Evolutionary conservation across 2,113 vertebrate genomes (phyloP), one percentile per base, ranked within the genome.

Genomic region (Sylvietta virens): DNA sequence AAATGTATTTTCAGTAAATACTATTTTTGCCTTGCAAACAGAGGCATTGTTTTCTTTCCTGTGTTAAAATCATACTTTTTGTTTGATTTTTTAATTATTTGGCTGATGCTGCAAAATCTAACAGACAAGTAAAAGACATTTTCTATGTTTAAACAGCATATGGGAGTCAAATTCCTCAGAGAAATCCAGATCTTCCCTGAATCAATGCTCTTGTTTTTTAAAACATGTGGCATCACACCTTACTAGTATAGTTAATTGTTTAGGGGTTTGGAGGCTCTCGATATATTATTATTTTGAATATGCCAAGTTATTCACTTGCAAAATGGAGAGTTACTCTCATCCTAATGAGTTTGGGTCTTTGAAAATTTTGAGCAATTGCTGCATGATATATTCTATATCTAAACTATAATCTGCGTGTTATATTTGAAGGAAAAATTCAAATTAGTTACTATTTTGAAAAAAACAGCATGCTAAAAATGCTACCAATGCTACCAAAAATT

Each of bases 1-100:
- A 77, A 61, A 69, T 47, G 58, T 83, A 95, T 95, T 95, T 97
- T 91, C 85, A 92, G 92, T 77, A 73, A 95, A 92, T 24, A 80
- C 16, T 85, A 66, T 73, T 88, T 95, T 83, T 73, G 27, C 17
- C 51, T 62, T 73, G 30, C 26, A 91, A 91, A 78, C 42, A 79
- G 26, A 85, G n/a, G 62, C 50, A 70, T 27, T 54, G 23, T 44
- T 79, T 23, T 39, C 53, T 31, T 81, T 92, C 47, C 45, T 4
- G 1, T 79, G 58, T 70, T 72, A 74, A 35, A 67, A 50, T 58
- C 39, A 42, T 65, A 40, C 10, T 47, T 86, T 85, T 58, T 82
- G 5, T 50, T 79, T 92, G 17, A 28, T 35, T 72, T 81, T 26
- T 51, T 54, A 58, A 81, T 90, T 64, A 86, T 67, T 56, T 42